Evolutionary conservation across 2,797 vertebrate species (phyloP), one percentile per base, ranked within the genome.

Genomic region (Diceros bicornis): DNA sequence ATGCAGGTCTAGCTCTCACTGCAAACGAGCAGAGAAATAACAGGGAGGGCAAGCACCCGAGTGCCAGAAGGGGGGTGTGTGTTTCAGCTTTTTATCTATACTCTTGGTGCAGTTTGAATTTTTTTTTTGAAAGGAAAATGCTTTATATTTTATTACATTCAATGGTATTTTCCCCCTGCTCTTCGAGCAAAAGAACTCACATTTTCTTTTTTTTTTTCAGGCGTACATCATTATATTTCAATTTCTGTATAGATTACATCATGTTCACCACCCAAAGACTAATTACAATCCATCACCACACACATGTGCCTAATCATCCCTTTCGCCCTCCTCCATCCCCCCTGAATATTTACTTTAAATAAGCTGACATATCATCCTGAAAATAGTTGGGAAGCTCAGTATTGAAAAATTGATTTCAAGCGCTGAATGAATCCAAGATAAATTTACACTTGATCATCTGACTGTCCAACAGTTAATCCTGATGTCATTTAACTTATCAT

Each of bases 341-440:
- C 41, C 41, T 47, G 47, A 47, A 47, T 47, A 47, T 74, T 74
- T 89, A 6, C 13, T 74, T 96, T 92, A 84, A 92, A 92, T 59
- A 74, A 41, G 3, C 32, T 55, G 50, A 34, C 41, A 72, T 14
- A 69, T 41, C 64, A 2, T 17, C 23, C 12, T 82, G n/a, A 87
- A 82, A 77, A 82, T 52, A 82, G 14, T 44, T 81, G 37, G 50
- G 41, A 74, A 81, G 27, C 55, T 94, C 41, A 52, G 18, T 7
- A 87, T 87, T 61, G 32, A 79, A 86, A 44, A 94, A 94, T 1
- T 85, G 20, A 74, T 66, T 79, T 66, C 12, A 90, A 25, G 27
- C 75, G 17, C 41, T 92, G 34, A 78, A 34, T 71, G 32, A 93
- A 93, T 64, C 57, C 37, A 62, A 84, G 32, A 74, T 91, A 91